Percentiles rank a stretch among this genome's conserved stretches.
These are phyloP conservation scores for Mionectes macconnelli DNA, from an alignment of 2,113 vertebrate genomes.

Conservation along the genomic window DNA sequence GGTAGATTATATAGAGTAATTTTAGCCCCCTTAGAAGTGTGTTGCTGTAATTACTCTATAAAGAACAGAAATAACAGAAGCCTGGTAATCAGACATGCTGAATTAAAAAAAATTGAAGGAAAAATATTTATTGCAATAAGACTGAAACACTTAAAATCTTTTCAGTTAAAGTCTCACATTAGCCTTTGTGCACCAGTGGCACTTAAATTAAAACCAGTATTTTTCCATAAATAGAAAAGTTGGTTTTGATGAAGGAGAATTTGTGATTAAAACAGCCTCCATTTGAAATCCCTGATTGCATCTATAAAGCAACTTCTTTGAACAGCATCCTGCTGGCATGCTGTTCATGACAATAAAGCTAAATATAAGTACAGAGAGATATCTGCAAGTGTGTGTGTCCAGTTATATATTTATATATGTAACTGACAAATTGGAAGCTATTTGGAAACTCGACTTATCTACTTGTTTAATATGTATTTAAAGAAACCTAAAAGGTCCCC, in stretches of 20 bases:
- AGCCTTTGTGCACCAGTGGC: background rate
- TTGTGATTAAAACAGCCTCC: conserved; percentile 17
- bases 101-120: background rate
- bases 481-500: background rate
- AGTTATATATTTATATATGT: background rate
- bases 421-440: background rate
- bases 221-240: conserved; percentile 29
- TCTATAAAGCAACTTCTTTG: conserved; percentile 26
- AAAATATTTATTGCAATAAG: conserved; percentile 53
- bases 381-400: background rate
- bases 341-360: background rate
- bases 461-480: background rate
- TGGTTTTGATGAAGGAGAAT: conserved; percentile 28
- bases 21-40: conserved; percentile 24
- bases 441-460: background rate
- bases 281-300: conserved; percentile 21
- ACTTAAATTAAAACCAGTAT: conserved; percentile 46
- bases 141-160: conserved; percentile 26
- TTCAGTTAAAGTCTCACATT: background rate
- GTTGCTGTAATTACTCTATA: background rate
- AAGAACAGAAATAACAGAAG: conserved; percentile 27
- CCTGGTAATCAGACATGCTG: conserved; percentile 9
- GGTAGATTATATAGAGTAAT: background rate
- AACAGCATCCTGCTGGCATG: conserved; percentile 4
- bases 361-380: background rate